A percentile compares a stretch with the other conserved stretches of the same genome.
phyloP scores from a whole-genome alignment of 2,888 invertebrate genomes.

The Drosophila recens region DNA sequence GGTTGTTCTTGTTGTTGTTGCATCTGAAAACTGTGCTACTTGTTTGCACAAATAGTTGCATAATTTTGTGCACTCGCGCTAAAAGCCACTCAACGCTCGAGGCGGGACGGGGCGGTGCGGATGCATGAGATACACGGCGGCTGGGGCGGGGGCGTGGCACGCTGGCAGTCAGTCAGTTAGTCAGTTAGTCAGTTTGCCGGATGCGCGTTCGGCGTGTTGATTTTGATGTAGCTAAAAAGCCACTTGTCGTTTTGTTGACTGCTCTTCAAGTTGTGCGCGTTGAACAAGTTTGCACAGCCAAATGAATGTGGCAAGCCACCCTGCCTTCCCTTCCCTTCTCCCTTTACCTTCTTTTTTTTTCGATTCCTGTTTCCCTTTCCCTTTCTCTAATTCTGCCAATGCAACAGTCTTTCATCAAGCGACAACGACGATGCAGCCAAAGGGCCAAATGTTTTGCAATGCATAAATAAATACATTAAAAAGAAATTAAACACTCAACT shows the following conservation, averaged over 20 bases:
- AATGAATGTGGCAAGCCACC: constrained; percentile 61
- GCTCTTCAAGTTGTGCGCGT: constrained; percentile 66
- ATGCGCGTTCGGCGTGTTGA: constrained; percentile 64
- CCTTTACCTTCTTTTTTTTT: too few relatives aligned
- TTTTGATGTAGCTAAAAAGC: constrained; percentile 78
- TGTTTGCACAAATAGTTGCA: constrained; percentile 77
- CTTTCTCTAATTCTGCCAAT: background rate
- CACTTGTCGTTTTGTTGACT: constrained; percentile 68
- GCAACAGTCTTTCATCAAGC: constrained; percentile 6
- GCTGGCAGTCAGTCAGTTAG: constrained; percentile 13
- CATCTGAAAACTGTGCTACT: constrained; percentile 36
- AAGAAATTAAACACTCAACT: constrained; percentile 72
- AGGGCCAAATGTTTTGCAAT: constrained; percentile 68
- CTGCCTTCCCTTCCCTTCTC: background rate
- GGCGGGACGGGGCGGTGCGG: background rate
- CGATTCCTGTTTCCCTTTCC: background rate
- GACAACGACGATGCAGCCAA: constrained; percentile 22
- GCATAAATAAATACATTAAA: constrained; percentile 77
- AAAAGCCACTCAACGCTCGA: constrained; percentile 65
- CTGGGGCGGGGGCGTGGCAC: background rate
- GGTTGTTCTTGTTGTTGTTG: constrained; percentile 5
- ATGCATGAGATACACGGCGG: background rate
- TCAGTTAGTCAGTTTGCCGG: constrained; percentile 20
- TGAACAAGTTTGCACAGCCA: constrained; percentile 77
- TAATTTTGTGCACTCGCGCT: constrained; percentile 68